Evolutionary conservation across 2,888 invertebrate species (phyloP).

Genomic region (Chrysomela aeneicollis): DNA sequence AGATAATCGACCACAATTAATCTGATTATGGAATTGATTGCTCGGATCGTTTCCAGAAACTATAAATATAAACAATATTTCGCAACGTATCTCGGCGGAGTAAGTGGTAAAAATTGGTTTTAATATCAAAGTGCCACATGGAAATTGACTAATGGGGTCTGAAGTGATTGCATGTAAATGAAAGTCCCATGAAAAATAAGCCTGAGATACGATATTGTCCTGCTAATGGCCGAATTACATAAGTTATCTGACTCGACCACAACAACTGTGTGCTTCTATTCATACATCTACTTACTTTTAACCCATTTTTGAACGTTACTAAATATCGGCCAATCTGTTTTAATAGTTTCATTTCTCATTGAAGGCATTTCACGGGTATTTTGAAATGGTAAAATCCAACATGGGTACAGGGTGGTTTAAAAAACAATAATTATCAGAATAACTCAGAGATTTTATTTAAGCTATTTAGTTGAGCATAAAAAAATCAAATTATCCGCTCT

Average conservation of each 20-base stretch:
- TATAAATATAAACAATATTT: constrained; percentile 14
- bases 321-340: not conserved
- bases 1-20: not conserved
- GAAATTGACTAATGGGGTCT: constrained; percentile 16
- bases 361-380: not conserved
- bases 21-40: not conserved
- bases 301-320: constrained; percentile 1
- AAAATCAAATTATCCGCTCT: too few relatives aligned
- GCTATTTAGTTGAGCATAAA: too few relatives aligned
- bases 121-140: constrained; percentile 18
- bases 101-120: constrained; percentile 12
- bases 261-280: constrained; percentile 19
- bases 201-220: constrained; percentile 18
- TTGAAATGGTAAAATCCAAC: not conserved
- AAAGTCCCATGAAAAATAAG: constrained; percentile 16
- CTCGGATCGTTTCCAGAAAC: constrained; percentile 1
- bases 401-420: too few relatives aligned
- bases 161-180: constrained; percentile 21
- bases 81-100: constrained; percentile 16
- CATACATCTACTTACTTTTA: constrained; percentile 12
- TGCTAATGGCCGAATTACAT: constrained; percentile 11
- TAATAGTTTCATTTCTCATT: not conserved
- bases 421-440: too few relatives aligned
- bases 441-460: too few relatives aligned
- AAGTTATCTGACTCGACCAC: constrained; percentile 6